Evolutionary conservation across 2,888 invertebrate species (phyloP).

Genomic region (Gortyna flavago): DNA sequence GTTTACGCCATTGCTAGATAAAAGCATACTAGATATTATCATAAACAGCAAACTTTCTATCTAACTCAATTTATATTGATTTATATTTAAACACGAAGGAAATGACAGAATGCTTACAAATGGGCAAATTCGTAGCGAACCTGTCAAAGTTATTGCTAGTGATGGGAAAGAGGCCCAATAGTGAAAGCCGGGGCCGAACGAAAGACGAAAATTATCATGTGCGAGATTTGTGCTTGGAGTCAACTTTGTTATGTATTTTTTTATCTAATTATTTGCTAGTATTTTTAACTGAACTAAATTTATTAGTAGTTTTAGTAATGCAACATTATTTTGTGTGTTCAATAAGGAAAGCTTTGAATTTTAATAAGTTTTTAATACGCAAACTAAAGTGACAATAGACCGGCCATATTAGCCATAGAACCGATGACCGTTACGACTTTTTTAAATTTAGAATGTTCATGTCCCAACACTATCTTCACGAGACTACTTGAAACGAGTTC

Average conservation of each 20-base stretch:
- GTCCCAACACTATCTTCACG: conserved; percentile 47
- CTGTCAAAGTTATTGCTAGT: conserved; percentile 53
- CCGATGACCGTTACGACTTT: background rate
- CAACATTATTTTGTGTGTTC: background rate
- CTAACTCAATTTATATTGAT: conserved; percentile 56
- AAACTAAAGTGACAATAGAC: background rate
- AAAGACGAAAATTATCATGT: background rate
- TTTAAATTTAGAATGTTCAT: fast-evolving
- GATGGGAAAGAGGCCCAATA: conserved; percentile 27
- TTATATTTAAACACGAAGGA: conserved; percentile 57
- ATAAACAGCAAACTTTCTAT: background rate
- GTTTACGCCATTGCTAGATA: background rate
- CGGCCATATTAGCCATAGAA: background rate
- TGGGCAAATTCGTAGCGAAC: conserved; percentile 54
- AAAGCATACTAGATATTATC: conserved; percentile 5
- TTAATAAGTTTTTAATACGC: background rate
- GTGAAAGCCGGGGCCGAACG: background rate
- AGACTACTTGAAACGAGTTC: conserved; percentile 52
- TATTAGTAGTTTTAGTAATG: no score
- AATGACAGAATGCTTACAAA: conserved; percentile 61
- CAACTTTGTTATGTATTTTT: background rate
- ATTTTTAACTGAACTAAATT: background rate
- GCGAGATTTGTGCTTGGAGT: background rate
- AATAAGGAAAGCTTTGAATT: background rate
- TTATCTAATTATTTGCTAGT: background rate